Evolutionary conservation across 2,888 invertebrate species (phyloP).

Genomic region (Parnassius orleans): DNA sequence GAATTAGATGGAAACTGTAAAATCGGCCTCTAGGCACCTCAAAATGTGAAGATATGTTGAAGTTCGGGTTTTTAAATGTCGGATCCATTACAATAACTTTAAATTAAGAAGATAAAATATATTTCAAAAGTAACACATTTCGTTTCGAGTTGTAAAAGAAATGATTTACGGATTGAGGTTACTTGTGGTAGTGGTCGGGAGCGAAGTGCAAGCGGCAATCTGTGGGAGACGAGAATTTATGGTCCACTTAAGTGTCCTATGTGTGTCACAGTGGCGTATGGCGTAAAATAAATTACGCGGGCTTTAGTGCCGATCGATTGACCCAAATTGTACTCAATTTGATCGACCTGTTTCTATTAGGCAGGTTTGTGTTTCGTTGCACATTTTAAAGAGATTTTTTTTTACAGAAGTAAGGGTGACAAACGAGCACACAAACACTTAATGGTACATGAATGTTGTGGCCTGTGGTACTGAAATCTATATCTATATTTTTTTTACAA

Average conservation of each 20-base stretch:
- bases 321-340: conserved; percentile 23
- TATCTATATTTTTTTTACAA: too few species aligned
- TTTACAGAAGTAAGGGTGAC: too few species aligned
- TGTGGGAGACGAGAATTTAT: conserved; percentile 51
- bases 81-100: too few species aligned
- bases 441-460: too few species aligned
- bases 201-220: conserved; percentile 16
- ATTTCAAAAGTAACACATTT: conserved; percentile 7
- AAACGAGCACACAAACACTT: too few species aligned
- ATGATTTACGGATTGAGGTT: conserved; percentile 19
- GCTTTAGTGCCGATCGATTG: conserved; percentile 23
- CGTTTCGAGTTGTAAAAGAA: conserved; percentile 3
- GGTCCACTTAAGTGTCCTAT: conserved; percentile 49
- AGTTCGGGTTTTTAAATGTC: too few species aligned
- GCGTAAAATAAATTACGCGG: conserved; percentile 31
- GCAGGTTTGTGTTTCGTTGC: conserved; percentile 5
- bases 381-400: neutral
- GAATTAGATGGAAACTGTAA: too few species aligned
- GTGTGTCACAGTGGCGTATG: conserved; percentile 49
- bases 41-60: too few species aligned
- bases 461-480: too few species aligned
- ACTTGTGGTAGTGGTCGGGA: conserved; percentile 32
- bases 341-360: conserved; percentile 16
- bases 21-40: too few species aligned
- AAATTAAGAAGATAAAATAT: too few species aligned